These are phyloP conservation scores for Tenthredo livida DNA, from an alignment of 2,888 invertebrate species.

Conservation along the genomic window DNA sequence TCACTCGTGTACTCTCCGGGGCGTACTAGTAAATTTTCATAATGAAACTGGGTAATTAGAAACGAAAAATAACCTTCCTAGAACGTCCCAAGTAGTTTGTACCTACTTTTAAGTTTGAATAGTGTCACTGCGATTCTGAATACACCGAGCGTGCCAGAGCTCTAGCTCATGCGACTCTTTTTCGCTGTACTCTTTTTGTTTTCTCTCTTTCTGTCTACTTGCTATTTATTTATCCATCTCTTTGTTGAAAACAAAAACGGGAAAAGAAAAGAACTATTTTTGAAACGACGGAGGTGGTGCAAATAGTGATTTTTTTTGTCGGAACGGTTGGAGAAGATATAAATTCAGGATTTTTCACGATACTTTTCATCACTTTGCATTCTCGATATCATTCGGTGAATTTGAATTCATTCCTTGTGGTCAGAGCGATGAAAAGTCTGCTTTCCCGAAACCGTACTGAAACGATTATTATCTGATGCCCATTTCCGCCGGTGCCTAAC, in stretches of 20 bases:
- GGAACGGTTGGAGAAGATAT: background rate
- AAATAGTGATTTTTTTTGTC: background rate
- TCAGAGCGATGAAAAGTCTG: background rate
- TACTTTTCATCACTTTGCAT: background rate
- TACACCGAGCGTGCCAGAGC: slow-evolving; percentile 32
- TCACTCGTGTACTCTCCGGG: background rate
- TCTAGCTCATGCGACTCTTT: slow-evolving; percentile 7
- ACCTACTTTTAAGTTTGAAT: slow-evolving; percentile 27
- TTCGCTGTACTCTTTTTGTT: background rate
- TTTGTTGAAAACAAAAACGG: background rate
- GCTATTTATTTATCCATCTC: background rate
- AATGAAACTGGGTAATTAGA: background rate
- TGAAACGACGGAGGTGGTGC: background rate
- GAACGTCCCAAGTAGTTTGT: slow-evolving; percentile 12
- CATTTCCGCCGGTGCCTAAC: background rate
- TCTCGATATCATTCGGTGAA: too few relatives aligned
- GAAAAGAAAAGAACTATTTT: background rate
- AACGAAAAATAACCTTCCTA: background rate
- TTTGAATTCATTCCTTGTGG: too few relatives aligned
- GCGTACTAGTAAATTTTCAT: too few relatives aligned
- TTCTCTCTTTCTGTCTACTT: background rate
- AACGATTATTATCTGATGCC: background rate
- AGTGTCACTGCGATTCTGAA: slow-evolving; percentile 34
- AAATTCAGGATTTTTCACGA: background rate
- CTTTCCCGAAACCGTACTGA: background rate